Percentiles rank a stretch among this genome's conserved stretches.
Conservation (phyloP, 1,140 invertebrate genomes). For the Anastrepha ludens region DNA sequence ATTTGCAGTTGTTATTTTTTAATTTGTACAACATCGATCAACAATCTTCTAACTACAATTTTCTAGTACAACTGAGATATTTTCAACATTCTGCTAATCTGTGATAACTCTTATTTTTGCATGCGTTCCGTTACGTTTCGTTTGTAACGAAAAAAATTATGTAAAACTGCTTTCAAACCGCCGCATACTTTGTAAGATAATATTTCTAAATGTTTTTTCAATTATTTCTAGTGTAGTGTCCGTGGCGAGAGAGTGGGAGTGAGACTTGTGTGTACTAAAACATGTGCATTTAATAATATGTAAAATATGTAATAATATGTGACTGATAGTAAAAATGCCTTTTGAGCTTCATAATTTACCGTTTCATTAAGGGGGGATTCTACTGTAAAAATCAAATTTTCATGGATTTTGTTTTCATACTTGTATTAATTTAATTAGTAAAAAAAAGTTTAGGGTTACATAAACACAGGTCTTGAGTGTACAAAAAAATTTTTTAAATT, state of each 20-base stretch:
- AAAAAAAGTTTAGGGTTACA: too few species aligned
- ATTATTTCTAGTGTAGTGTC: conserved; percentile 51
- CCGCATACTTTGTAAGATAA: conserved; percentile 59
- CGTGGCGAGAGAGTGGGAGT: neutral
- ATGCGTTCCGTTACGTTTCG: conserved; percentile 59
- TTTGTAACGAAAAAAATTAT: conserved; percentile 54
- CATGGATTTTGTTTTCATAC: too few species aligned
- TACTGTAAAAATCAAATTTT: too few species aligned
- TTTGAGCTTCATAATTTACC: too few species aligned
- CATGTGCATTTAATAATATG: too few species aligned
- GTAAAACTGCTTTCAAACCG: conserved; percentile 57
- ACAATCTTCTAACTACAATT: conserved; percentile 47
- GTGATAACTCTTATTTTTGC: conserved; percentile 59
- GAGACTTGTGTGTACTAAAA: too few species aligned
- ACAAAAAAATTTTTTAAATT: too few species aligned
- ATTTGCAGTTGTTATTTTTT: conserved; percentile 56
- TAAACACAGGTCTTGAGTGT: too few species aligned
- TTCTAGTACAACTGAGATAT: conserved; percentile 52
- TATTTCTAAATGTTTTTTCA: conserved; percentile 55
- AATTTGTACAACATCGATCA: conserved; percentile 56
- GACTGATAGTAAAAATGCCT: too few species aligned
- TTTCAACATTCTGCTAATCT: conserved; percentile 54
- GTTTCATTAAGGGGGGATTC: too few species aligned
- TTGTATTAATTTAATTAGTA: too few species aligned
- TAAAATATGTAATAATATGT: too few species aligned